Evolutionary conservation across 2,797 vertebrate species (phyloP).

Genomic region (Chromis chromis): DNA sequence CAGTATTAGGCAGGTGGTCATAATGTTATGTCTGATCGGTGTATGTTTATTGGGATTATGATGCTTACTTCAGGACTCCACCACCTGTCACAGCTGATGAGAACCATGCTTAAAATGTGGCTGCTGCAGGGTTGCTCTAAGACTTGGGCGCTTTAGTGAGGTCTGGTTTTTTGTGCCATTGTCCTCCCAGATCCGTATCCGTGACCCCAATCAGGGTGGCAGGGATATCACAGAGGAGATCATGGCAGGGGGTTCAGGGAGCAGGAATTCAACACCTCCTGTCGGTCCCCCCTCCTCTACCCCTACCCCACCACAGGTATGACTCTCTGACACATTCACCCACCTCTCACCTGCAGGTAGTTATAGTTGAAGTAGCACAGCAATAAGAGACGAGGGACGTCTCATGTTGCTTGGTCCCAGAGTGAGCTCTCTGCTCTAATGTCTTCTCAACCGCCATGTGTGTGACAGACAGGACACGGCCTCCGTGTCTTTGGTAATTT

Average conservation of each 20-base stretch:
- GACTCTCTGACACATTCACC: conserved; percentile 3
- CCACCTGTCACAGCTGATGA: not conserved
- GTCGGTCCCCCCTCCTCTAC: conserved; percentile 89
- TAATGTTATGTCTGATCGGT: too few species aligned
- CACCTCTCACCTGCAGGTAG: conserved; percentile 7
- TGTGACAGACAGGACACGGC: conserved; percentile 7
- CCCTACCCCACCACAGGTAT: conserved; percentile 94
- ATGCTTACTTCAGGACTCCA: not conserved
- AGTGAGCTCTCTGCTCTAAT: conserved; percentile 32
- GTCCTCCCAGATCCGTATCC: conserved; percentile 93
- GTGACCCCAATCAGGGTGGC: conserved; percentile 98
- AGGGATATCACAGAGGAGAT: conserved; percentile 99
- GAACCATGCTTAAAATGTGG: not conserved
- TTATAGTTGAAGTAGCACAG: not conserved
- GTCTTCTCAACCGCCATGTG: conserved; percentile 16
- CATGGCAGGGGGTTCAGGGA: conserved; percentile 91
- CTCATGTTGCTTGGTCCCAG: conserved; percentile 42
- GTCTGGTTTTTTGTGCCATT: conserved; percentile 70
- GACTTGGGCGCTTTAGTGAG: conserved; percentile 74
- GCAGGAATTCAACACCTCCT: conserved; percentile 86
- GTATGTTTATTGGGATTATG: too few species aligned
- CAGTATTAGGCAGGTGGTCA: too few species aligned
- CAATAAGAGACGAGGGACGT: conserved; percentile 5
- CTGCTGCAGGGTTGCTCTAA: not conserved
- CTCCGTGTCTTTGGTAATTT: conserved; percentile 10